These are phyloP conservation scores for Egretta garzetta DNA, from an alignment of 2,113 vertebrate genomes.

Conservation along the genomic window DNA sequence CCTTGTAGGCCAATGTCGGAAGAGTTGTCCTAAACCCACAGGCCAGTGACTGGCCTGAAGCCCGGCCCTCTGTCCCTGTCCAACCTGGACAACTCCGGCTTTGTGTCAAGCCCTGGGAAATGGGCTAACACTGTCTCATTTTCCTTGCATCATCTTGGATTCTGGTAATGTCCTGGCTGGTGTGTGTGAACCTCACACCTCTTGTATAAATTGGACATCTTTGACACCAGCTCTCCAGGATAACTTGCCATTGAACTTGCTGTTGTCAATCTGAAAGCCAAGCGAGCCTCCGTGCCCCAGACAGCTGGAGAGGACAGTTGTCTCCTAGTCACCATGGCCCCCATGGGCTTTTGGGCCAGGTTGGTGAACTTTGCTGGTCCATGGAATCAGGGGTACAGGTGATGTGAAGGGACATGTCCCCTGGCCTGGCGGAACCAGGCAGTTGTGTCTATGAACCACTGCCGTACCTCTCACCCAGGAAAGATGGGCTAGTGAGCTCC, in stretches of 20 bases:
- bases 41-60: background rate
- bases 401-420: background rate
- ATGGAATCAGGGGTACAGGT: background rate
- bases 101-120: background rate
- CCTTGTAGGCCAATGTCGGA: background rate
- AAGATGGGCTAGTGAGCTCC: background rate
- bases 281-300: fast-evolving
- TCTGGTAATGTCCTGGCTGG: background rate
- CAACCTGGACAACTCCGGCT: background rate
- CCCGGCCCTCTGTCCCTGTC: background rate
- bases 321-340: background rate
- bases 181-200: background rate
- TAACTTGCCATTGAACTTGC: background rate
- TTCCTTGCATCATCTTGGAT: background rate
- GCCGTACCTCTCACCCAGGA: background rate
- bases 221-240: background rate
- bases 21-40: background rate
- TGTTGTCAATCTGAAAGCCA: background rate
- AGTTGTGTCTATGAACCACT: background rate
- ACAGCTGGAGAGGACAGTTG: background rate
- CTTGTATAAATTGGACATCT: background rate
- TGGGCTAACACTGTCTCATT: background rate
- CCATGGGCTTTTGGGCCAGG: background rate
- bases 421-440: background rate
- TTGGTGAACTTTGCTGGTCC: background rate